Evolutionary conservation across 2,888 invertebrate species (phyloP), one percentile per base, ranked within the genome.

Genomic region (Chesias legatella): DNA sequence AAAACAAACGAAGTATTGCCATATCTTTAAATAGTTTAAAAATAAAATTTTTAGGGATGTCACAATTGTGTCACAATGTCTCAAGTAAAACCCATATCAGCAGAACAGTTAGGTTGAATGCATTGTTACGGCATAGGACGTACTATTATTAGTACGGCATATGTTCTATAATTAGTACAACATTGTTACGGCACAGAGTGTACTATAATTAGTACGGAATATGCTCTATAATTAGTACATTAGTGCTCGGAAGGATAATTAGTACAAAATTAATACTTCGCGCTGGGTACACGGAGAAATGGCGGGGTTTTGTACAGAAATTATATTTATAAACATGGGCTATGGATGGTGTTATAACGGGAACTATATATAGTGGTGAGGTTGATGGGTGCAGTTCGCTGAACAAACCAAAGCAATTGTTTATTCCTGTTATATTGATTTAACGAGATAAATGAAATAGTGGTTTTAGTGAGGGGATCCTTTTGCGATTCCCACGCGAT

Each of bases 211-310:
- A 17, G 13, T 17, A 17, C 13, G 13, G 13, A 17, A 17, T 17
- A 17, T 17, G 13, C 5, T 17, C 13, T 17, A 42, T 42, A 35
- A 42, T 42, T 42, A 42, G 41, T 32, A 32, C 35, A 24, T 31
- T 30, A 22, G 22, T 22, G n/a, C 22, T 27, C 31, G 27, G 30
- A 39, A 44, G 36, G 38, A 39, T 53, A 53, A 53, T 53, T 53
- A 46, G 46, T 51, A 53, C 50, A 53, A 17, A 48, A 53, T 53
- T 53, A 48, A 51, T 53, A 48, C 48, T 46, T 46, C 36, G 39
- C 45, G 21, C 37, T 34, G 41, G 32, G 42, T 43, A 41, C 43
- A 27, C 48, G 42, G 37, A 44, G 41, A 48, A 46, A 46, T 36
- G 17, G 41, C 36, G 7, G 27, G 37, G 48, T 34, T 30, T 32